phyloP scores from a whole-genome alignment of 1,140 invertebrate species.

The Bombus superbus region DNA sequence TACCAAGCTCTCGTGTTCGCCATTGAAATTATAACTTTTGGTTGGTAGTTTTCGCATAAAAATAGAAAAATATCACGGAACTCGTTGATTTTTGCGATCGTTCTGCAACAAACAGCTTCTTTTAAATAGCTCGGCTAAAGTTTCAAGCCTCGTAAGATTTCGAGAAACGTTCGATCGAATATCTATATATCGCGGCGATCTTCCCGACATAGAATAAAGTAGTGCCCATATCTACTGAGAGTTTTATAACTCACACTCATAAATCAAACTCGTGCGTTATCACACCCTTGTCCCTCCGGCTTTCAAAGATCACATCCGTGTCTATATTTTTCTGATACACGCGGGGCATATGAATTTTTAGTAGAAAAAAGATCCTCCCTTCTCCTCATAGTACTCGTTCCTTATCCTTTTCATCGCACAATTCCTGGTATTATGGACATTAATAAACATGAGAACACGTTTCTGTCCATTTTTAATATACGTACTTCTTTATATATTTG shows the following conservation, averaged over 20 bases:
- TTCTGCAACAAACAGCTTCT: neutral
- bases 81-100: neutral
- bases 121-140: neutral
- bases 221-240: neutral
- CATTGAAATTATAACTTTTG: too few relatives aligned
- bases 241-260: conserved; percentile 26
- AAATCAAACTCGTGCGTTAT: conserved; percentile 51
- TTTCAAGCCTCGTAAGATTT: neutral
- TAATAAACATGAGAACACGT: neutral
- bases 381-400: neutral
- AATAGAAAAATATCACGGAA: too few relatives aligned
- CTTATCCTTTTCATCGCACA: neutral
- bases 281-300: neutral
- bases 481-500: neutral
- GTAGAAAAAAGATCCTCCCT: neutral
- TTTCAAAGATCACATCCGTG: neutral
- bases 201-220: conserved; percentile 17
- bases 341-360: neutral
- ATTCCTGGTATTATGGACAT: neutral
- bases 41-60: too few relatives aligned
- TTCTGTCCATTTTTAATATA: neutral
- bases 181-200: conserved; percentile 15
- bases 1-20: too few relatives aligned
- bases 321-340: conserved; percentile 24
- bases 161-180: conserved; percentile 16